Evolutionary conservation across 2,113 vertebrate genomes (phyloP).

Genomic region (Athene noctua): DNA sequence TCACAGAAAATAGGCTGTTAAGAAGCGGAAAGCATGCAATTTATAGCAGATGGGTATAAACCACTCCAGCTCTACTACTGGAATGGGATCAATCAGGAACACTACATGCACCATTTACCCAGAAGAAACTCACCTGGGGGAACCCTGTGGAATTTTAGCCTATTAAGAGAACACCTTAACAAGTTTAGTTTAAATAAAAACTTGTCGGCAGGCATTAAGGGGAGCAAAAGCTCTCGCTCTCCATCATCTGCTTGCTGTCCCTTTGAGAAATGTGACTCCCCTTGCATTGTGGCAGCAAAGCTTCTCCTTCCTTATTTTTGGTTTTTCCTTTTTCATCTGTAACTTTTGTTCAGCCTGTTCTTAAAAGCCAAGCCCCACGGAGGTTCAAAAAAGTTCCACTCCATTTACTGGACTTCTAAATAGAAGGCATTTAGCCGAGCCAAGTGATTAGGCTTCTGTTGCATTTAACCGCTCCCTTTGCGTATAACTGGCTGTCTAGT

Average conservation of each 20-base stretch:
- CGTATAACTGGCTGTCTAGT: background rate
- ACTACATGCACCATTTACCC: constrained; percentile 70
- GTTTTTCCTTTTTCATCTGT: background rate
- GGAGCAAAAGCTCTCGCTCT: background rate
- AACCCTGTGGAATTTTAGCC: constrained; percentile 46
- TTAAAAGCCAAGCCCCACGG: background rate
- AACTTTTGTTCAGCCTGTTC: constrained; percentile 30
- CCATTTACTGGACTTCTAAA: constrained; percentile 56
- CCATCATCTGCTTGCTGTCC: background rate
- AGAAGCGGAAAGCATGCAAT: constrained; percentile 65
- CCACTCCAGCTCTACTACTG: constrained; percentile 41
- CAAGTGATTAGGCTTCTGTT: constrained; percentile 15
- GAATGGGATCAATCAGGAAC: constrained; percentile 65
- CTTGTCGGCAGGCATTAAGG: constrained; percentile 56
- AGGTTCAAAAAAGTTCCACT: constrained; percentile 45
- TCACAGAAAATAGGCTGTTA: constrained; percentile 66
- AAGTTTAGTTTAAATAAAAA: constrained; percentile 71
- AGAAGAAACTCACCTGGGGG: constrained; percentile 69
- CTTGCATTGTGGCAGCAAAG: background rate
- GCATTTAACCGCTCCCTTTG: background rate
- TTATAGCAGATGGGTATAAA: constrained; percentile 69
- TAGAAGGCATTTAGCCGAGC: constrained; percentile 19
- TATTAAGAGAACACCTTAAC: constrained; percentile 74
- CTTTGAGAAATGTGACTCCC: constrained; percentile 1
- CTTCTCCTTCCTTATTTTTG: background rate